Evolutionary conservation across 2,888 invertebrate species (phyloP), one percentile per base, ranked within the genome.

Genomic region (Phortica okadai): DNA sequence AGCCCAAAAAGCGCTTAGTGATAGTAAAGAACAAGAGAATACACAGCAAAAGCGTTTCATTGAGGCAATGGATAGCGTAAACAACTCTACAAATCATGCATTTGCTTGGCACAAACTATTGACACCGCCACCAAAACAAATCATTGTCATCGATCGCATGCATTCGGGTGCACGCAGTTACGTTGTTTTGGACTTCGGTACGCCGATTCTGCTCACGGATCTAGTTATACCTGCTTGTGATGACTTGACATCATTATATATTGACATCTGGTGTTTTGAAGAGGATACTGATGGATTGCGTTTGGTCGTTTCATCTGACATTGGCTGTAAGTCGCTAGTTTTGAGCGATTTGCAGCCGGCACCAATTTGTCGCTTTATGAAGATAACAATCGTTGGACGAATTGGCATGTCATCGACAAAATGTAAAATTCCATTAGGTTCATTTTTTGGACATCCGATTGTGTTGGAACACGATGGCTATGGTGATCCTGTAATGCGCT

Each of bases 91-190:
- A 4, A 86, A 83, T 45, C 86, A 87, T 67, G 75, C 88, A n/a
- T 93, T 95, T 75, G 94, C 95, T 4, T 96, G 96, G 95, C 95
- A 95, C 87, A 95, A 95, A 88, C 92, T 97, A 74, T 92, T 97
- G 82, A 94, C 95, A 78, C 94, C 95, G 79, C 96, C 97, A 67
- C 95, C 97, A 42, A 96, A 96, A 81, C 96, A 97, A 88, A 95
- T 95, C 83, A 93, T 98, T 78, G 96, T 98, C 21, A 97, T 98
- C 66, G 98, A 98, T 89, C 93, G 97, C 77, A 97, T 98, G 96
- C 97, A 97, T 92, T 97, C 97, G 0, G 97, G 98, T 75, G 98
- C 97, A 0, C 93, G 98, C n/a, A 94, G 98, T 76, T 97, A 96
- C 92, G 97, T 98, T 76, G 96, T 97, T 11, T 92, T 98, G 54